A percentile compares a stretch with the other conserved stretches of the same genome.
Conservation (phyloP, 2,888 invertebrate genomes). For the Isotomurus palustris region DNA sequence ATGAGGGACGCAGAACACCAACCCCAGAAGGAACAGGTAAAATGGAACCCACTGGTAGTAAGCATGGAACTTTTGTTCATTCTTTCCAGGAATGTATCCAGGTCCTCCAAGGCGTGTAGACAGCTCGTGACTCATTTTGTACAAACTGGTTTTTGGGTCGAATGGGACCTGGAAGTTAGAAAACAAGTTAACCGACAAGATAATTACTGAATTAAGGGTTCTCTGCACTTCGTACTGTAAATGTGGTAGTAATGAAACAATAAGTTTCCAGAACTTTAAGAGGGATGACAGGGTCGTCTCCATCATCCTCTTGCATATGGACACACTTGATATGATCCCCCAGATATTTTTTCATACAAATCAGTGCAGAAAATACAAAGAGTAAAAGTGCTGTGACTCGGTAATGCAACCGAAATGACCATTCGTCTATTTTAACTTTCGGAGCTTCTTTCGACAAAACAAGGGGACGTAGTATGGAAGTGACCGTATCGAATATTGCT, state of each 20-base stretch:
- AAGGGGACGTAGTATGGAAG: slow-evolving; percentile 14
- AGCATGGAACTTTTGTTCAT: slow-evolving; percentile 34
- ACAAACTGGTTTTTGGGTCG: slow-evolving; percentile 7
- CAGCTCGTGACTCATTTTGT: neutral
- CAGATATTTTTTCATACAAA: slow-evolving; percentile 37
- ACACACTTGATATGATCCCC: slow-evolving; percentile 41
- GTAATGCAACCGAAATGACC: slow-evolving; percentile 43
- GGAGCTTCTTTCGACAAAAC: slow-evolving; percentile 14
- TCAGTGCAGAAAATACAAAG: slow-evolving; percentile 36
- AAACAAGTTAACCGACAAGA: neutral
- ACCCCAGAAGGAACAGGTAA: slow-evolving; percentile 48
- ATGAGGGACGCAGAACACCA: slow-evolving; percentile 48
- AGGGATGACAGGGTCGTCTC: slow-evolving; percentile 33
- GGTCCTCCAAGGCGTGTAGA: slow-evolving; percentile 24
- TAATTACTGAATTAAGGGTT: neutral
- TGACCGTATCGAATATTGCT: slow-evolving; percentile 13
- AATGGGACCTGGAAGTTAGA: slow-evolving; percentile 30
- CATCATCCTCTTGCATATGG: slow-evolving; percentile 35
- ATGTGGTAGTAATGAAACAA: slow-evolving; percentile 43
- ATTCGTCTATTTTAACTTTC: slow-evolving; percentile 38
- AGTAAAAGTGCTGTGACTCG: slow-evolving; percentile 32
- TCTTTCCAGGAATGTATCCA: slow-evolving; percentile 31
- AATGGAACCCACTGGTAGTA: slow-evolving; percentile 42
- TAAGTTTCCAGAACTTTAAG: slow-evolving; percentile 39
- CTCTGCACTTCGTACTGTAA: slow-evolving; percentile 41